Percentiles rank a stretch among this genome's conserved stretches.
Conservation (phyloP, 2,888 invertebrate genomes). For the Dendrolimus houi region DNA sequence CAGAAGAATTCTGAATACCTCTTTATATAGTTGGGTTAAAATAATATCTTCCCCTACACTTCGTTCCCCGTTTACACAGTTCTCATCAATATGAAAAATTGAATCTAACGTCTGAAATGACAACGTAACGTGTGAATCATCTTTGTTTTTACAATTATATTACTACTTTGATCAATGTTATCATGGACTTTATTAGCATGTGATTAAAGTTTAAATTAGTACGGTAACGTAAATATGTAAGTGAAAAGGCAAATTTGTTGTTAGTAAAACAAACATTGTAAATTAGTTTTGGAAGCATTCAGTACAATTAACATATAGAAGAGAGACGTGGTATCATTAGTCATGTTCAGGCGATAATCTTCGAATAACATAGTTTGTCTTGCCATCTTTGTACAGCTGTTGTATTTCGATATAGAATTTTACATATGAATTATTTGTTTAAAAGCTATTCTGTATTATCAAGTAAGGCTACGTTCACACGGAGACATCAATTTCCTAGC, state of each 20-base stretch:
- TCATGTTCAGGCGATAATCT: slow-evolving; percentile 68
- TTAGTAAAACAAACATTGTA: slow-evolving; percentile 63
- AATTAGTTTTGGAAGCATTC: slow-evolving; percentile 60
- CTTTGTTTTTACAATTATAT: slow-evolving; percentile 17
- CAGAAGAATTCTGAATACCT: too few species aligned
- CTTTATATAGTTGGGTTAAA: too few species aligned
- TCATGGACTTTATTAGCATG: too few species aligned
- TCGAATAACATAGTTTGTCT: slow-evolving; percentile 63
- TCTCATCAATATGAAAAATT: slow-evolving; percentile 63
- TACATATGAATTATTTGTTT: not conserved
- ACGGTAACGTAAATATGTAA: slow-evolving; percentile 6
- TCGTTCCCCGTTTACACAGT: slow-evolving; percentile 44
- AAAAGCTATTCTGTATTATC: not conserved
- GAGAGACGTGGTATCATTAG: slow-evolving; percentile 45
- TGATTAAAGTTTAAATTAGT: not conserved
- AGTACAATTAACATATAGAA: slow-evolving; percentile 64
- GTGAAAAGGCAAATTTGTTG: slow-evolving; percentile 20
- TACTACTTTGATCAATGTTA: too few species aligned
- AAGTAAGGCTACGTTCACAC: too few species aligned
- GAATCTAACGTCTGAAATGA: slow-evolving; percentile 62
- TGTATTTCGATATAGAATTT: slow-evolving; percentile 2
- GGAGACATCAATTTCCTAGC: too few species aligned
- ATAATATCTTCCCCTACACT: slow-evolving; percentile 24
- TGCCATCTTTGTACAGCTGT: slow-evolving; percentile 31
- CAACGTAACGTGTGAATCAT: slow-evolving; percentile 53